Evolutionary conservation across 2,113 vertebrate species (phyloP), one percentile per base, ranked within the genome.

Genomic region (Pleuronectes platessa): DNA sequence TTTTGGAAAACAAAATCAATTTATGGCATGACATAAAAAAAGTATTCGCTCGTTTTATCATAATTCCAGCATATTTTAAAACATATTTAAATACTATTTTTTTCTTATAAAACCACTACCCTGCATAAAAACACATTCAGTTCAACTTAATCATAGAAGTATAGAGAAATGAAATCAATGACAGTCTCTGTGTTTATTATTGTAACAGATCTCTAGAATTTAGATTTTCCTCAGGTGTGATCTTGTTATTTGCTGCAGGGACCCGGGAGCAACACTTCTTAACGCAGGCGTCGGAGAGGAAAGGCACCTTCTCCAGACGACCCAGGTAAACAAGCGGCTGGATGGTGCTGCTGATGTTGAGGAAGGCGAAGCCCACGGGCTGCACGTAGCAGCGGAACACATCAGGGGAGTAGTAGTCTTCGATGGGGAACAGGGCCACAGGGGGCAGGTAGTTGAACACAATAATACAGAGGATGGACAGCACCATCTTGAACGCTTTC

Each of bases 321-420:
- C 78, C 86, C n/a, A 95, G 80, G 55, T 94, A 95, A 74, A 94
- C 65, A 1, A 95, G 81, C 0, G 94, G 94, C 74, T 94, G 94
- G 81, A 92, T 93, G 76, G 90, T 95, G 84, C 93, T 94, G 83
- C 94, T 94, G 79, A 94, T 87, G 78, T 94, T 95, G n/a, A 95
- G 74, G 51, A 94, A 94, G 55, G 93, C 91, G 0, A 90, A 94
- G 12, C 93, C 91, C 3, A 85, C 40, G 0, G 94, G 93, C 78
- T 95, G 93, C 68, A 95, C 86, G 0, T 94, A 94, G 76, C 94
- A 95, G 71, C 84, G 90, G 76, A 95, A 95, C 37, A 78, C 74
- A 58, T 90, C 0, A 0, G 65, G 81, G 0, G 79, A 18, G 78
- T 94, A 94, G 68, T 89, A 7, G 58, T 94, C 92, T 73, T 95